Conservation (phyloP, 35 echinoderm and acorn worm genomes). For the Heliocidaris erythrogramma region DNA sequence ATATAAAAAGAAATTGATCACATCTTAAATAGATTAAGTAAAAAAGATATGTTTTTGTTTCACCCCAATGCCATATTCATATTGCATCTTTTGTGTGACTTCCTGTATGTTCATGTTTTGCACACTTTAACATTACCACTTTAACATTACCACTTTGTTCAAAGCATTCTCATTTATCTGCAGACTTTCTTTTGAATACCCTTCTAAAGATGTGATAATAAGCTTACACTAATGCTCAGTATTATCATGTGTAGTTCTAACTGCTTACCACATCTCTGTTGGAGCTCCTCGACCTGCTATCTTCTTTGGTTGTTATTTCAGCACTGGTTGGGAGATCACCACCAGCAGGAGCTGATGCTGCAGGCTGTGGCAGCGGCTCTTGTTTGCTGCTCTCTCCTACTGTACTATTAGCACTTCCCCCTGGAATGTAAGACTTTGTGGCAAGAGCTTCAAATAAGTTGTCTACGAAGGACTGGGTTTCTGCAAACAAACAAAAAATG, state of each 20-base stretch:
- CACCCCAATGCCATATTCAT: too few species aligned
- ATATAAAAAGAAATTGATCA: too few species aligned
- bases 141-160: too few species aligned
- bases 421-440: slow-evolving; percentile 80
- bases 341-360: neutral
- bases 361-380: neutral
- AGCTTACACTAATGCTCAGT: neutral
- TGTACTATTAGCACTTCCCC: slow-evolving; percentile 37
- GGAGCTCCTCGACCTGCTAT: neutral
- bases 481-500: slow-evolving; percentile 43
- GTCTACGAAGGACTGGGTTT: slow-evolving; percentile 84
- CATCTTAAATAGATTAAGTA: too few species aligned
- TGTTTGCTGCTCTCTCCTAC: neutral
- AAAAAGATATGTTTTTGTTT: too few species aligned
- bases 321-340: slow-evolving; percentile 12
- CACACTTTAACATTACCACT: too few species aligned
- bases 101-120: too few species aligned
- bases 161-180: too few species aligned
- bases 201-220: too few species aligned
- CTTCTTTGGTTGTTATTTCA: slow-evolving; percentile 32
- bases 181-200: too few species aligned
- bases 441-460: slow-evolving; percentile 72
- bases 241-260: neutral
- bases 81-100: too few species aligned
- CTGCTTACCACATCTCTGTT: neutral